Evolutionary conservation across 2,888 invertebrate genomes (phyloP).

Genomic region (Idaea straminata): DNA sequence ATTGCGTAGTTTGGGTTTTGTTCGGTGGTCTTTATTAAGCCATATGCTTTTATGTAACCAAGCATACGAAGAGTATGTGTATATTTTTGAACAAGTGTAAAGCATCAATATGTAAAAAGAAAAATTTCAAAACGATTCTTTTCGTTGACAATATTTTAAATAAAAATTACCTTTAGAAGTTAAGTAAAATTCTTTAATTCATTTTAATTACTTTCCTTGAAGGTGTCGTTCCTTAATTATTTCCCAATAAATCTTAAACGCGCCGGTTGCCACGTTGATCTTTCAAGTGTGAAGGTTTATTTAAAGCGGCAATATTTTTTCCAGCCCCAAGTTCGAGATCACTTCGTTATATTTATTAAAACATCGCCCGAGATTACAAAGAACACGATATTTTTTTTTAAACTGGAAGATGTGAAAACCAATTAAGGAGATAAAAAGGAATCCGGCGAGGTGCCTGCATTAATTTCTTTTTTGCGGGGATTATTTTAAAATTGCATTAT

Average conservation of each 20-base stretch:
- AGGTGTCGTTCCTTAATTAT: slow-evolving; percentile 68
- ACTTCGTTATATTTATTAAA: slow-evolving; percentile 81
- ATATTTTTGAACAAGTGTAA: background rate
- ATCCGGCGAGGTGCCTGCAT: slow-evolving; percentile 79
- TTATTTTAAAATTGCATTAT: slow-evolving; percentile 81
- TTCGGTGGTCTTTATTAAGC: background rate
- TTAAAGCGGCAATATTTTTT: slow-evolving; percentile 76
- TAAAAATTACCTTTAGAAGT: slow-evolving; percentile 13
- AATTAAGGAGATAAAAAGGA: slow-evolving; percentile 81
- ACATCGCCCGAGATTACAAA: slow-evolving; percentile 80
- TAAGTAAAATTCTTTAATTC: slow-evolving; percentile 35
- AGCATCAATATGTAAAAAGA: background rate
- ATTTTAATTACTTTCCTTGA: slow-evolving; percentile 60
- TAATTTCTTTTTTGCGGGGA: slow-evolving; percentile 80
- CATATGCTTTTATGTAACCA: slow-evolving; percentile 2
- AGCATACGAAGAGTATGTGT: too few relatives aligned
- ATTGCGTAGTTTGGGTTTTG: slow-evolving; percentile 3
- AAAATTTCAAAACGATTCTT: background rate
- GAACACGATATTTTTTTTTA: slow-evolving; percentile 77
- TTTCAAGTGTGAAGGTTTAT: slow-evolving; percentile 78
- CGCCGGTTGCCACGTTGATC: slow-evolving; percentile 67
- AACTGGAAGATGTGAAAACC: slow-evolving; percentile 80
- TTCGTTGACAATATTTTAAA: slow-evolving; percentile 13
- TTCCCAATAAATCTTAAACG: slow-evolving; percentile 72
- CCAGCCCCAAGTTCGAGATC: slow-evolving; percentile 57